Evolutionary conservation across 2,888 invertebrate genomes (phyloP).

Genomic region (Orthonevra nobilis): DNA sequence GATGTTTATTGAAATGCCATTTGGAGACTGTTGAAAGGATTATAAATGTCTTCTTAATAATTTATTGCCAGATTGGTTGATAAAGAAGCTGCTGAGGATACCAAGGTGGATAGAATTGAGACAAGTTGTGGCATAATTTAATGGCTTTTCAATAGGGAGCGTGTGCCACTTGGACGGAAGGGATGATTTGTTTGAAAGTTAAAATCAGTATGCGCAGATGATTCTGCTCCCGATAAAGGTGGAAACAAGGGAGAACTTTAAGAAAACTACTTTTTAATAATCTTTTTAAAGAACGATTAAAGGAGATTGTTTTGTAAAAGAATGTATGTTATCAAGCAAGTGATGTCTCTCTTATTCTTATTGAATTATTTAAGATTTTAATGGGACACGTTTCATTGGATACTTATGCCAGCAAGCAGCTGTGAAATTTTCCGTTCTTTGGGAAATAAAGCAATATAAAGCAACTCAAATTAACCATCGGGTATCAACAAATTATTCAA

Average conservation of each 20-base stretch:
- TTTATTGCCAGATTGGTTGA: conserved; percentile 37
- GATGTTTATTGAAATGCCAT: conserved; percentile 65
- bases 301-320: too few species aligned
- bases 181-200: conserved; percentile 10
- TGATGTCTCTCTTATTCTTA: too few species aligned
- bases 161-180: conserved; percentile 48
- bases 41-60: conserved; percentile 51
- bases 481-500: too few species aligned
- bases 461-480: too few species aligned
- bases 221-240: not conserved
- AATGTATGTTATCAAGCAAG: too few species aligned
- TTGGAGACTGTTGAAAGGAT: conserved; percentile 67
- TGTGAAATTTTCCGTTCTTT: too few species aligned
- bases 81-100: not conserved
- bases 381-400: too few species aligned
- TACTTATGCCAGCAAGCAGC: too few species aligned
- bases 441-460: too few species aligned
- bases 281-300: conserved; percentile 10
- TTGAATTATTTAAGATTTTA: too few species aligned
- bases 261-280: conserved; percentile 35
- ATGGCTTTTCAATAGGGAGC: conserved; percentile 64
- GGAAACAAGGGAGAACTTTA: not conserved
- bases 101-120: conserved; percentile 23
- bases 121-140: conserved; percentile 66
- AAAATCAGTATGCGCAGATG: conserved; percentile 50